These are phyloP conservation scores for Laterallus jamaicensis DNA, from an alignment of 2,113 vertebrate species.

Conservation along the genomic window DNA sequence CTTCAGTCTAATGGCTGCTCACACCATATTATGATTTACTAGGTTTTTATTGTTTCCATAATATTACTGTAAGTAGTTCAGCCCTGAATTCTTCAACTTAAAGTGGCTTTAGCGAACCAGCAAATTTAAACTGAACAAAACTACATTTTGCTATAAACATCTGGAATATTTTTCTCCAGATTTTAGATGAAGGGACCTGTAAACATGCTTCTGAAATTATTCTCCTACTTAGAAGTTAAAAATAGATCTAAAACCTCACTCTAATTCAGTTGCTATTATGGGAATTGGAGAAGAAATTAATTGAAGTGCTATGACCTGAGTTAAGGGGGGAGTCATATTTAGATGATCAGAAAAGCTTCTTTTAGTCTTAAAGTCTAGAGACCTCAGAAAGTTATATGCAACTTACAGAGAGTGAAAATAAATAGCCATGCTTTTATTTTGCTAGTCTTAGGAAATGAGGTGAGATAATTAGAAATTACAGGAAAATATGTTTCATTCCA, in stretches of 20 bases:
- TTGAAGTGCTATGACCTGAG: neutral
- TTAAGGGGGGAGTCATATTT: neutral
- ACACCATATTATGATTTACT: neutral
- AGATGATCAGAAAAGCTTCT: neutral
- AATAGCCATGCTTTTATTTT: neutral
- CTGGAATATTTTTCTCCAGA: neutral
- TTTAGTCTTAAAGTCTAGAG: neutral
- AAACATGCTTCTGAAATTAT: conserved; percentile 7
- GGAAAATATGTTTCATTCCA: neutral
- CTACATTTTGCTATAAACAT: neutral
- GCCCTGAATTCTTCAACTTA: neutral
- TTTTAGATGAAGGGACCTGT: neutral
- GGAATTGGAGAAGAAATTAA: conserved; percentile 27
- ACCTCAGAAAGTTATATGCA: neutral
- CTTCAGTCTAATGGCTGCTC: neutral
- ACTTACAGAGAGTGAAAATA: neutral
- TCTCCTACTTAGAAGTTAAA: neutral
- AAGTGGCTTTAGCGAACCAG: neutral
- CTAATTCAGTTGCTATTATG: neutral
- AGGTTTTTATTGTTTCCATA: neutral
- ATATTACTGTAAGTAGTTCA: neutral
- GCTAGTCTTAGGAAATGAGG: neutral
- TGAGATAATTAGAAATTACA: conserved; percentile 8
- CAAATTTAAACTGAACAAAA: neutral
- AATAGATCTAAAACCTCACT: neutral